Conservation (phyloP, 2,797 vertebrate genomes). For the Artibeus lituratus region DNA sequence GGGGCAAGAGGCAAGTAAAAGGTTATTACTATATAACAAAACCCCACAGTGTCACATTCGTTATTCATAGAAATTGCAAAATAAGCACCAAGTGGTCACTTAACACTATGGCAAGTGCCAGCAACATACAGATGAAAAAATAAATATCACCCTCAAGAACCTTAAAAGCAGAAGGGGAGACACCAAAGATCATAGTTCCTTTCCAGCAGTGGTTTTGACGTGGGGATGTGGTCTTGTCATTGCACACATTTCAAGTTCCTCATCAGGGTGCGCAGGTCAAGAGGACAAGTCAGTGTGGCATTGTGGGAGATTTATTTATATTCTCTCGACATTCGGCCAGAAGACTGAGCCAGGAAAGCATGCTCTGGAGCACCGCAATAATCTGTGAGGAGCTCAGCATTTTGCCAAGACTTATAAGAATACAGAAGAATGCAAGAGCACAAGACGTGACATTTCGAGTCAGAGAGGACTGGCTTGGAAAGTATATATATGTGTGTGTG, state of each 20-base stretch:
- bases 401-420: background rate
- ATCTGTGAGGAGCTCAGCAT: background rate
- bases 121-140: background rate
- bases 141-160: background rate
- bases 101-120: background rate
- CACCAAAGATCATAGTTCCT: background rate
- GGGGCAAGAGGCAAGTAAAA: background rate
- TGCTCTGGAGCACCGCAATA: background rate
- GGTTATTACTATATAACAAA: background rate
- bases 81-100: background rate
- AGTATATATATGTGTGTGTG: too few relatives aligned
- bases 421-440: background rate
- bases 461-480: background rate
- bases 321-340: background rate
- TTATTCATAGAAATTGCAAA: background rate
- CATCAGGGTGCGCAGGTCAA: background rate
- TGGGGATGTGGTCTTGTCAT: background rate
- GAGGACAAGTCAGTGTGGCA: background rate
- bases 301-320: background rate
- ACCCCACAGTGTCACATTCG: background rate
- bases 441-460: background rate
- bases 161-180: background rate
- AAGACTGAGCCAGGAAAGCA: background rate
- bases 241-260: background rate
- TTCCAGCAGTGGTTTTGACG: background rate